Base-by-base conservation (phyloP, 1,140 invertebrate species). In the Drosophila pandora region DNA sequence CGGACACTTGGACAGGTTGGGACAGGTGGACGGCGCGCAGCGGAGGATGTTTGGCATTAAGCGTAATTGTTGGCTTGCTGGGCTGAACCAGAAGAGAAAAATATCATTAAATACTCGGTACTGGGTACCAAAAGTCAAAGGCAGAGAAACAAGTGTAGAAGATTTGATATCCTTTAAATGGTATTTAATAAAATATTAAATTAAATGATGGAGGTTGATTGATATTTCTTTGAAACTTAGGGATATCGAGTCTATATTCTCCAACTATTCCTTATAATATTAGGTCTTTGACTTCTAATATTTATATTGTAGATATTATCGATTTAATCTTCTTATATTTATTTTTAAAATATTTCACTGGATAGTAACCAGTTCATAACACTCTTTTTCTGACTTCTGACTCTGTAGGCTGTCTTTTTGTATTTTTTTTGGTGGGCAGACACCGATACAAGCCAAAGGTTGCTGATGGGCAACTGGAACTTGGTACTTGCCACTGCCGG, bases 51-150 rank as follows among this genome's bases (percentile, higher is more conserved):
- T 87, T 87, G 83, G 83, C 79, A 87, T 87, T 87, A 87, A 87
- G 76, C 79, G 83, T 87, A 87, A 87, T 87, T 87, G 83, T 79
- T 87, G 79, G 76, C 49, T 88, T 72, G 79, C 83, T 76, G 62
- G 61, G 61, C 61, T 34, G 25, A 67, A 67, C 32, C 50, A 61
- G 41, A 63, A 48, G 45, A 70, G 53, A 60, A 50, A 74, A 85
- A 77, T 81, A 87, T 82, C 83, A 88, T 87, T 82, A 87, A 87
- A 87, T 87, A 88, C 82, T 85, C 63, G 47, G 73, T 85, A 85
- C 68, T 13, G 13, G 76, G 78, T 58, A 68, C 81, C 77, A 85
- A 84, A 85, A 17, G 17, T 17, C 17, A 17, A 17, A 17, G 17
- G 17, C 17, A 17, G 17, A 17, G 81, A 77, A 73, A 87, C 74